Base-by-base conservation (phyloP, 2,113 vertebrate genomes). In the Engraulis encrasicolus region DNA sequence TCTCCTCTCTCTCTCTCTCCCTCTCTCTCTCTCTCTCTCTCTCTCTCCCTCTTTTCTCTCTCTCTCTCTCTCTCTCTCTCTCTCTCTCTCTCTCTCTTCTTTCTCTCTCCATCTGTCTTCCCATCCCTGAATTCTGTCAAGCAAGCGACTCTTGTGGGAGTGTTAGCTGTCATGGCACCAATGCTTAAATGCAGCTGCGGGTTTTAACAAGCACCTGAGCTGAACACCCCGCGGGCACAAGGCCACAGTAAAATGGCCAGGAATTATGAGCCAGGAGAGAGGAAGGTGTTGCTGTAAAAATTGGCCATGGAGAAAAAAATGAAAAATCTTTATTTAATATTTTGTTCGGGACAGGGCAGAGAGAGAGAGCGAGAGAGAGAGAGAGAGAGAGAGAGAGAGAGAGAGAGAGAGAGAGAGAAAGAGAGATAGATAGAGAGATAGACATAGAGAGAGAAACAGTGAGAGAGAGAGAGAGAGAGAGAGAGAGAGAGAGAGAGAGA, bases 201-300 rank as follows among this genome's bases (percentile, higher is more conserved):
- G 27, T 15, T 74, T 74, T 74, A 74, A 74, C 66, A 74, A 74
- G 66, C 66, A 74, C 66, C 66, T 15, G 27, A 74, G 31, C 66
- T 15, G 27, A 27, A 66, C 58, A 5, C 58, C 66, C 19, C 49
- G 84, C 20, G 54, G 87, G 87, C 27, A 4, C 14, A 31, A 0
- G 12, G 66, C 66, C 66, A 74, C 27, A 17, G 66, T 2, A 74
- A 74, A 74, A 74, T 18, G 27, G 9, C 12, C 66, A 74, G 31
- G 61, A 31, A 31, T 74, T 34, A 66, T 66, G 23, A 27, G 23
- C 11, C 23, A 6, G 58, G n/a, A 14, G 50, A 54, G 50, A 54
- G 50, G 9, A 54, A 54, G 50, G 50, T 54, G 18, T 6, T 54
- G 50, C 54, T 58, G 54, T 58, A 58, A n/a, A 58, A 84, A n/a